A percentile compares a stretch with the other conserved stretches of the same genome.
Evolutionary conservation across 2,888 invertebrate genomes (phyloP).

Genomic region (Vanessa cardui): DNA sequence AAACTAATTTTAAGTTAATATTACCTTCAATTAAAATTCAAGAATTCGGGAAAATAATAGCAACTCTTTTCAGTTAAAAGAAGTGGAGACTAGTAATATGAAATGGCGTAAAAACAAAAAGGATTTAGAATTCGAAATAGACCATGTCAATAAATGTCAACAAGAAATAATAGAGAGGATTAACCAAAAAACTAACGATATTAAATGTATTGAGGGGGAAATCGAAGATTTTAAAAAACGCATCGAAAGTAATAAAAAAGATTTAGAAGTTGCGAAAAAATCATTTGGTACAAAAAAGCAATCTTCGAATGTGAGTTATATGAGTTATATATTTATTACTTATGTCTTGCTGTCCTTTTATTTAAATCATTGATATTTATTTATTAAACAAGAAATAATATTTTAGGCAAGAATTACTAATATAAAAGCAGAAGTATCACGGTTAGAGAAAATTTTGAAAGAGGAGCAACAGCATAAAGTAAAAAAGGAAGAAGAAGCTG

Average conservation of each 20-base stretch:
- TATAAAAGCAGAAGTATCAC: slow-evolving; percentile 48
- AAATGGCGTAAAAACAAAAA: slow-evolving; percentile 70
- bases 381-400: background rate
- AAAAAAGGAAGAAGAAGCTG: slow-evolving; percentile 62
- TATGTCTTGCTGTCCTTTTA: background rate
- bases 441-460: slow-evolving; percentile 45
- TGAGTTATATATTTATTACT: background rate
- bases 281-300: slow-evolving; percentile 51
- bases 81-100: slow-evolving; percentile 55
- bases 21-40: background rate
- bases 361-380: background rate
- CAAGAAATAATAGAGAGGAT: slow-evolving; percentile 59
- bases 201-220: slow-evolving; percentile 60
- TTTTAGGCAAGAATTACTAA: slow-evolving; percentile 53
- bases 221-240: slow-evolving; percentile 55
- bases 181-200: slow-evolving; percentile 61
- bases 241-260: slow-evolving; percentile 55
- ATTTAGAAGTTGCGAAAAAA: slow-evolving; percentile 49
- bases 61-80: slow-evolving; percentile 55
- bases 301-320: slow-evolving; percentile 61
- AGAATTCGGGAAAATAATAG: too few species aligned
- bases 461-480: slow-evolving; percentile 53
- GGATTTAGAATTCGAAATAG: slow-evolving; percentile 62
- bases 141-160: slow-evolving; percentile 53
- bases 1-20: background rate